Base-by-base conservation (phyloP, 2,113 vertebrate species). In the Colinus virginianus region DNA sequence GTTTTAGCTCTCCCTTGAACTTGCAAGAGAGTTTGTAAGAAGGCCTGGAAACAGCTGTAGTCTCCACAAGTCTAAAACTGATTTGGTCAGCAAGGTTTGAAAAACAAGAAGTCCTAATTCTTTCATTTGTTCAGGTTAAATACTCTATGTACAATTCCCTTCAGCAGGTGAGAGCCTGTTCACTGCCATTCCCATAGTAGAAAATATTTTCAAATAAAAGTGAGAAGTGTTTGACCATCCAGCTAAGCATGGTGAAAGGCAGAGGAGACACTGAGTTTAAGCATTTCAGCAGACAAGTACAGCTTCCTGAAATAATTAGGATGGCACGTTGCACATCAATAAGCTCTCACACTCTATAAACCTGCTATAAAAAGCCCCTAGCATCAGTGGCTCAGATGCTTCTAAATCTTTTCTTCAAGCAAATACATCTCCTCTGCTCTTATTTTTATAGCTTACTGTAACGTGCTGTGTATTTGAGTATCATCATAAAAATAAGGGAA, bases 241-340 rank as follows among this genome's bases (percentile, higher is more conserved):
- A 42, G 34, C 26, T 45, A 34, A 42, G 18, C 30, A 5, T 55
- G 30, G 62, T 25, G 11, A 45, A 43, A 6, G 22, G 17, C 38
- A 26, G 30, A 2, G 16, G 6, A n/a, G 42, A 38, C 46, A 32
- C 4, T 3, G 4, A 36, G 46, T 12, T 14, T 21, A 43, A 68
- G 38, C n/a, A 5, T 53, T 84, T 69, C 22, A 28, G 48, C 42
- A 76, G 55, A 77, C 56, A 64, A 15, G 8, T 17, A n/a, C 43
- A 21, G 10, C 43, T 64, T 58, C 43, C 32, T 21, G 56, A 56
- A 58, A 8, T 45, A 13, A 13, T 56, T 30, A 18, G 19, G 28
- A 16, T 38, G 8, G 34, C 28, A 10, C 22, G 1, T 22, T 4
- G 10, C 13, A 12, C 38, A 1, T 9, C 6, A 7, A 1, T 3